Conservation (phyloP, 2,888 invertebrate genomes). For the Cartodere bifasciata region DNA sequence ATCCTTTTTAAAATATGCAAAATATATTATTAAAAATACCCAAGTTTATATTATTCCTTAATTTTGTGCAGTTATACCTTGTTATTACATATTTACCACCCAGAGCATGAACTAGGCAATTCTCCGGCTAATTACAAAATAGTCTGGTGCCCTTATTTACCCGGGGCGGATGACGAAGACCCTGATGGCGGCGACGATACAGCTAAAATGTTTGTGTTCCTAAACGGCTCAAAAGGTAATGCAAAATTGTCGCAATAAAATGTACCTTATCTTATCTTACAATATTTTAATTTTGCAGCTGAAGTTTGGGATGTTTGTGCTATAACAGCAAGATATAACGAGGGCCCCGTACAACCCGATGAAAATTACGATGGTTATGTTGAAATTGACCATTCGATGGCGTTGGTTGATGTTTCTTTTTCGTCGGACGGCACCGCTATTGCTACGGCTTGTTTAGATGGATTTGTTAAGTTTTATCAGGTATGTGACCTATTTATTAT, state of each 20-base stretch:
- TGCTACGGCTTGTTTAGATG: slow-evolving; percentile 80
- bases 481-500: slow-evolving; percentile 30
- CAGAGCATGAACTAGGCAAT: slow-evolving; percentile 19
- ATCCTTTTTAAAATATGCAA: slow-evolving; percentile 29
- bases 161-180: slow-evolving; percentile 48
- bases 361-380: slow-evolving; percentile 38
- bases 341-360: slow-evolving; percentile 32
- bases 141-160: slow-evolving; percentile 90
- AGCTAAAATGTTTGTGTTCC: slow-evolving; percentile 66
- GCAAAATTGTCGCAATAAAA: neutral
- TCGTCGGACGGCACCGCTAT: slow-evolving; percentile 92
- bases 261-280: slow-evolving; percentile 5
- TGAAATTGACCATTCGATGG: slow-evolving; percentile 45
- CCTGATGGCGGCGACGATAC: slow-evolving; percentile 51
- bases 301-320: slow-evolving; percentile 43
- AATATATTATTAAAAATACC: neutral
- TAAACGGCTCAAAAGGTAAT: slow-evolving; percentile 56
- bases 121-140: slow-evolving; percentile 37
- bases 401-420: slow-evolving; percentile 75
- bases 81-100: slow-evolving; percentile 46
- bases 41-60: slow-evolving; percentile 10
- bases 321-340: slow-evolving; percentile 34
- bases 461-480: slow-evolving; percentile 87
- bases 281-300: slow-evolving; percentile 28
- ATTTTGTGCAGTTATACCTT: slow-evolving; percentile 38